A percentile compares a stretch with the other conserved stretches of the same genome.
Evolutionary conservation across 2,888 invertebrate genomes (phyloP).

Genomic region (Acleris laterana): DNA sequence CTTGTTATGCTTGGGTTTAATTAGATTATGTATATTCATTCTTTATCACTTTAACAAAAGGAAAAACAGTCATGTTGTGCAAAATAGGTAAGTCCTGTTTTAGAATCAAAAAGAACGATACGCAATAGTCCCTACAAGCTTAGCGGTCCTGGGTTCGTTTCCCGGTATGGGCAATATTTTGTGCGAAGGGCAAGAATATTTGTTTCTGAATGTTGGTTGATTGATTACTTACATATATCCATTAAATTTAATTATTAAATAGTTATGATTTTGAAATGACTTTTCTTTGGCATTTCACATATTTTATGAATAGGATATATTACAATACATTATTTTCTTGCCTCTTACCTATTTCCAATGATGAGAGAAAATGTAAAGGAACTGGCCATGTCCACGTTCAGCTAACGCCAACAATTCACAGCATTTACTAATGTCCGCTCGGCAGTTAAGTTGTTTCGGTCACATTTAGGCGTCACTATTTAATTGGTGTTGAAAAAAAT

Average conservation of each 20-base stretch:
- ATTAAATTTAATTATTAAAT: too few species aligned
- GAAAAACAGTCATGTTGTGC: too few species aligned
- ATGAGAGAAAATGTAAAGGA: background rate
- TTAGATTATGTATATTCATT: background rate
- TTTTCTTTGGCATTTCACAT: background rate
- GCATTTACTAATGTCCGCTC: conserved; percentile 51
- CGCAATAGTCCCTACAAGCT: too few species aligned
- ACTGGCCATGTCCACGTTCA: conserved; percentile 51
- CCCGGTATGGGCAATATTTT: too few species aligned
- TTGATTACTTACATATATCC: too few species aligned
- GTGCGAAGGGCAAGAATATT: too few species aligned
- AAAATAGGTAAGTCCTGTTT: too few species aligned
- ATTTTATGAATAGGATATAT: background rate
- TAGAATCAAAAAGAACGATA: too few species aligned
- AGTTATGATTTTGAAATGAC: too few species aligned
- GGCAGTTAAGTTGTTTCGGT: conserved; percentile 60
- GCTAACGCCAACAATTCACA: conserved; percentile 46
- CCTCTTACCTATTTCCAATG: background rate
- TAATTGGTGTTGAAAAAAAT: conserved; percentile 74
- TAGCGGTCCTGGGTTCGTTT: too few species aligned
- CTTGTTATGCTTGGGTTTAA: background rate
- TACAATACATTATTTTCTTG: background rate
- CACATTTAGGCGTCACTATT: conserved; percentile 61
- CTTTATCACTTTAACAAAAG: too few species aligned
- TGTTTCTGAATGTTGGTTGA: too few species aligned